phyloP scores from a whole-genome alignment of 2,888 invertebrate genomes.

The Hyles lineata region DNA sequence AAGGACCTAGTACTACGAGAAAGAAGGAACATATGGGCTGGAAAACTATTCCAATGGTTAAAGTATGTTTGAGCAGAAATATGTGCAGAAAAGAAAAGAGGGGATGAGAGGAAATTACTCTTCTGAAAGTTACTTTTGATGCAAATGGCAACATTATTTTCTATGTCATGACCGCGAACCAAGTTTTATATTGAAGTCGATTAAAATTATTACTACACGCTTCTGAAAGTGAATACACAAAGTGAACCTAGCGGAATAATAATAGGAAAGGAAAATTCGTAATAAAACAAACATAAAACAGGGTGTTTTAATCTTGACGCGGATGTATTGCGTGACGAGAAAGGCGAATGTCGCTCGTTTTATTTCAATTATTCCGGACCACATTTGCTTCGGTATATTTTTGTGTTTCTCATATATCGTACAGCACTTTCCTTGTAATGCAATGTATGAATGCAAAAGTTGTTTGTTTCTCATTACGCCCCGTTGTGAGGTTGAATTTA shows the following conservation, averaged over 20 bases:
- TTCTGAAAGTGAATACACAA: not conserved
- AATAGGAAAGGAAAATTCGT: conserved; percentile 44
- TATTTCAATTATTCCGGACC: conserved; percentile 52
- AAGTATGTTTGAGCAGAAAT: too few species aligned
- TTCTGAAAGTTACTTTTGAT: too few species aligned
- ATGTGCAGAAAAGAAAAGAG: too few species aligned
- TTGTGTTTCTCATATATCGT: conserved; percentile 41
- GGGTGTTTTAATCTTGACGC: conserved; percentile 53
- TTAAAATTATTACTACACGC: not conserved
- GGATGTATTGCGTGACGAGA: conserved; percentile 65
- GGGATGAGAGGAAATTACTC: too few species aligned
- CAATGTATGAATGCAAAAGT: conserved; percentile 5
- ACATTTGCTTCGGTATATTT: conserved; percentile 51
- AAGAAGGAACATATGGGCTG: too few species aligned
- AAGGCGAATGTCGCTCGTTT: conserved; percentile 55
- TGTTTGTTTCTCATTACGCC: not conserved
- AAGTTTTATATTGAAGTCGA: too few species aligned
- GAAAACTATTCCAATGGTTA: too few species aligned
- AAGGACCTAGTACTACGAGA: too few species aligned
- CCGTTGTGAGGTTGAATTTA: not conserved
- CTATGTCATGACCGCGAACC: too few species aligned
- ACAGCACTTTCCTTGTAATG: conserved; percentile 11
- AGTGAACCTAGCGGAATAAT: conserved; percentile 1
- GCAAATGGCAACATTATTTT: too few species aligned
- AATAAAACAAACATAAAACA: conserved; percentile 50